Conservation (phyloP, 2,113 vertebrate genomes). For the Clarias batrachus region DNA sequence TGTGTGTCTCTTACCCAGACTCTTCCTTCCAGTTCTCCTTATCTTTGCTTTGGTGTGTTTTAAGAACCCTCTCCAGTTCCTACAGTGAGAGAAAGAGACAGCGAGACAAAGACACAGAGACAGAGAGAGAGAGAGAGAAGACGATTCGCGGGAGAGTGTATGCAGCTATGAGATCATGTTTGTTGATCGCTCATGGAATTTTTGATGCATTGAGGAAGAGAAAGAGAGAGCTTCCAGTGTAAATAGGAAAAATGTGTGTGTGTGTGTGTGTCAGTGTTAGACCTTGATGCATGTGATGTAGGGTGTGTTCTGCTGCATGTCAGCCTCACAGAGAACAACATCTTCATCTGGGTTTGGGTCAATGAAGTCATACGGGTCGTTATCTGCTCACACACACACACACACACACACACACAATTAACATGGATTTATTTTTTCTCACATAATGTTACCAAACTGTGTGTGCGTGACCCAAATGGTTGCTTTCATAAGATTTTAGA, state of each 20-base stretch:
- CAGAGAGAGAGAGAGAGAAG: background rate
- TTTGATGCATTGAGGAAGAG: background rate
- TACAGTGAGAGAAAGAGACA: conserved; percentile 52
- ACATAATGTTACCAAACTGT: background rate
- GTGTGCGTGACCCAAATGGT: background rate
- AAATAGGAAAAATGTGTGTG: background rate
- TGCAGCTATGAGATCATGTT: too few relatives aligned
- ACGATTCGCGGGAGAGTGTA: too few relatives aligned
- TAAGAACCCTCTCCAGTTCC: conserved; percentile 85
- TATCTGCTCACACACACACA: conserved; percentile 75
- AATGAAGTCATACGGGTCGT: conserved; percentile 91
- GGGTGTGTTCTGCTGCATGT: conserved; percentile 74
- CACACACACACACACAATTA: conserved; percentile 47
- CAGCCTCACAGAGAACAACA: conserved; percentile 81
- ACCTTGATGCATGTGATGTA: conserved; percentile 89
- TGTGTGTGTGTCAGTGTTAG: conserved; percentile 39
- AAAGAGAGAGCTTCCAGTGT: background rate
- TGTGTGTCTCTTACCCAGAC: conserved; percentile 76
- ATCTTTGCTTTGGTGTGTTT: conserved; percentile 80
- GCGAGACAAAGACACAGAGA: too few relatives aligned
- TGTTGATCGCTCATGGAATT: too few relatives aligned
- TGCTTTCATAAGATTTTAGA: background rate
- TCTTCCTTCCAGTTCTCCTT: conserved; percentile 83
- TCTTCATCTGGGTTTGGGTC: conserved; percentile 85
- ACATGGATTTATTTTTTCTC: background rate